These are phyloP conservation scores for Agrilus cyanescens DNA, from an alignment of 2,888 invertebrate genomes.

Conservation along the genomic window DNA sequence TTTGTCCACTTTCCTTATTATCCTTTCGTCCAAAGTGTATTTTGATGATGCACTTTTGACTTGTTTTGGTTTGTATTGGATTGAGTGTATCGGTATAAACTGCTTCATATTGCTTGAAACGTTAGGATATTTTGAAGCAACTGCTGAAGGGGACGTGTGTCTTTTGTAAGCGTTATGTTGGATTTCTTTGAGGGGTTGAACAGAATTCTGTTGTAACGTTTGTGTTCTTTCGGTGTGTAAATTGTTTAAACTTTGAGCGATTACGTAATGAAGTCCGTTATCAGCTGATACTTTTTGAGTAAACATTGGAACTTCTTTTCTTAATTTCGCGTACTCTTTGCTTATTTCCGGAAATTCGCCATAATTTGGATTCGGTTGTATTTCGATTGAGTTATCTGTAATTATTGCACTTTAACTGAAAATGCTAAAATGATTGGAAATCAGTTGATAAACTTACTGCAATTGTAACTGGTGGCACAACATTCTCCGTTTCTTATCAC, in stretches of 20 bases:
- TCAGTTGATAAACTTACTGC: conserved; percentile 45
- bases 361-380: conserved; percentile 39
- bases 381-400: conserved; percentile 41
- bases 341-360: conserved; percentile 40
- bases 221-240: no score
- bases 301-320: conserved; percentile 33
- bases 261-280: conserved; percentile 23
- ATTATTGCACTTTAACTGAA: conserved; percentile 2
- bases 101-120: no score
- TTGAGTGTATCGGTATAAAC: no score
- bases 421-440: conserved; percentile 3
- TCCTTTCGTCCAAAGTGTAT: conserved; percentile 15
- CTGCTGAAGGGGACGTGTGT: no score
- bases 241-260: conserved; percentile 22
- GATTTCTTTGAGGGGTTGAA: no score
- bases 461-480: conserved; percentile 75
- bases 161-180: no score
- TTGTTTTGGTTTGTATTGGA: no score
- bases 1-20: conserved; percentile 18
- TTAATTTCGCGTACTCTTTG: conserved; percentile 41
- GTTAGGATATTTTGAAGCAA: no score
- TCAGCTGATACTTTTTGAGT: conserved; percentile 6
- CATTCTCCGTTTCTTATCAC: conserved; percentile 66
- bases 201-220: no score
- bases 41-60: no score